phyloP scores from a whole-genome alignment of 2,113 vertebrate genomes.

The Leuciscus idus region DNA sequence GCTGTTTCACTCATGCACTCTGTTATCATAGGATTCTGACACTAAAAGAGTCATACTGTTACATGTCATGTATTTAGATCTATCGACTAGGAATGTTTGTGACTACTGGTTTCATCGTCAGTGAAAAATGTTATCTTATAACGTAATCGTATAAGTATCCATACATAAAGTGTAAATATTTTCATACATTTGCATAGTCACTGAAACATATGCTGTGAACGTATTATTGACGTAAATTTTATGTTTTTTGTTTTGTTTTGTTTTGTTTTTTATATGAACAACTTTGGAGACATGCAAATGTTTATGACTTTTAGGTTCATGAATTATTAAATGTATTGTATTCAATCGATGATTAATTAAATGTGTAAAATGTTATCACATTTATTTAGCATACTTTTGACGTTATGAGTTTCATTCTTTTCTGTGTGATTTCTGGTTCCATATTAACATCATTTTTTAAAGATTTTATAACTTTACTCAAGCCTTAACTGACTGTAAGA shows the following conservation, averaged over 20 bases:
- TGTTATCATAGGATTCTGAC: not conserved
- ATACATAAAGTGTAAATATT: not conserved
- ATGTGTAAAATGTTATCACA: not conserved
- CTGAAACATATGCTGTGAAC: not conserved
- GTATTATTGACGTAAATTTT: not conserved
- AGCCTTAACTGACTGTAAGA: no score
- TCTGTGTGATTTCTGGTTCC: not conserved
- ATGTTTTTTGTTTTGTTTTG: no score
- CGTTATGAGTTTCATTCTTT: no score
- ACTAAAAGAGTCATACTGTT: not conserved
- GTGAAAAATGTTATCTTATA: not conserved
- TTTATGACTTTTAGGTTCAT: not conserved
- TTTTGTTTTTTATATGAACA: no score
- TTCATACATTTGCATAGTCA: not conserved
- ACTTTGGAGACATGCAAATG: not conserved
- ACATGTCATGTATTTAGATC: constrained; percentile 6
- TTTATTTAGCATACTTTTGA: not conserved
- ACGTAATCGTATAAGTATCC: not conserved
- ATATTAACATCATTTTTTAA: no score
- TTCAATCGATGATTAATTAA: no score
- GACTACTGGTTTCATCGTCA: not conserved
- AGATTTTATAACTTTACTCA: no score
- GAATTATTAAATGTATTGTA: not conserved
- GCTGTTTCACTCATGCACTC: not conserved
- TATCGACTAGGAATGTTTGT: not conserved